A percentile compares a stretch with the other conserved stretches of the same genome.
These are phyloP conservation scores for Agrotis puta DNA, from an alignment of 2,888 invertebrate species.

Conservation along the genomic window DNA sequence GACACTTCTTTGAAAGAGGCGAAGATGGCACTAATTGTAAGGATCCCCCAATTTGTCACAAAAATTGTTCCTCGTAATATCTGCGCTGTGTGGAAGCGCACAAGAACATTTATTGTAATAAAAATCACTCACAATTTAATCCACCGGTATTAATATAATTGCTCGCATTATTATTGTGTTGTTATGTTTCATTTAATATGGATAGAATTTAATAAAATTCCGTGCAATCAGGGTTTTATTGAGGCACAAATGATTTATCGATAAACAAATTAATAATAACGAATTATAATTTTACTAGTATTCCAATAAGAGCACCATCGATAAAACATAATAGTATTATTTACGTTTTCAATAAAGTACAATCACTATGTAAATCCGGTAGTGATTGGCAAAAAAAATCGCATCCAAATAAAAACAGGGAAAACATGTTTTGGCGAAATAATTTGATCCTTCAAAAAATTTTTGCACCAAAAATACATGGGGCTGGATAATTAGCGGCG, in stretches of 20 bases:
- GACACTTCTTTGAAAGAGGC: conserved; percentile 84
- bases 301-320: neutral
- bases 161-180: conserved; percentile 18
- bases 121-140: conserved; percentile 58
- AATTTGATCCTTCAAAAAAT: conserved; percentile 49
- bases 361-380: conserved; percentile 9
- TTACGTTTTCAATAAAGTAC: conserved; percentile 7
- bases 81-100: conserved; percentile 57
- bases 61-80: conserved; percentile 76
- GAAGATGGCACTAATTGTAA: conserved; percentile 85
- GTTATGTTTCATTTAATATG: conserved; percentile 26
- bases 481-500: conserved; percentile 81
- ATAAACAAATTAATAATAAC: conserved; percentile 12
- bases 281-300: conserved; percentile 14
- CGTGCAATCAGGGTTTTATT: neutral
- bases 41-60: conserved; percentile 83
- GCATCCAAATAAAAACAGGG: neutral
- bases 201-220: conserved; percentile 1
- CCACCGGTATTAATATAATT: conserved; percentile 31
- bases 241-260: neutral
- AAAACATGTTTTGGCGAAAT: conserved; percentile 28
- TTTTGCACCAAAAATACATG: conserved; percentile 73
- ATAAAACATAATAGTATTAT: conserved; percentile 5
- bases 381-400: conserved; percentile 20
- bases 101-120: conserved; percentile 51